Evolutionary conservation across 2,888 invertebrate genomes (phyloP).

Genomic region (Agrotis ipsilon): DNA sequence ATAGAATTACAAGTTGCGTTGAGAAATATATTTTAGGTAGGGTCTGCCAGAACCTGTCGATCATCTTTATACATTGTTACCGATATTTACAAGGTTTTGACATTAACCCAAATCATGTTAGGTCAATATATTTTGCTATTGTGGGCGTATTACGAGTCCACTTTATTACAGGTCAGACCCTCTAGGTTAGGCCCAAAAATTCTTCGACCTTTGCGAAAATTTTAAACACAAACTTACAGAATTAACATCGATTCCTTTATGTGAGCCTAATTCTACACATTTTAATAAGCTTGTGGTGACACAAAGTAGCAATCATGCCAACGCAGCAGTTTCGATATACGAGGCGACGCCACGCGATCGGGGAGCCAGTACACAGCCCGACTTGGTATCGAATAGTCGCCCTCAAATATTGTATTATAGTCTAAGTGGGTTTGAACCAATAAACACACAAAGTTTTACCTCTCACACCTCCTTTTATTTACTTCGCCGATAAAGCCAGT

Average conservation of each 20-base stretch:
- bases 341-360: too few species aligned
- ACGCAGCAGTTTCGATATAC: too few species aligned
- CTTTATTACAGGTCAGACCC: not conserved
- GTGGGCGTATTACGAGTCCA: not conserved
- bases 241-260: slow-evolving; percentile 12
- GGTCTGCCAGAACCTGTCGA: not conserved
- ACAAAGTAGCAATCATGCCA: too few species aligned
- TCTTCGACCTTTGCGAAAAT: not conserved
- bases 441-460: too few species aligned
- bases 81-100: slow-evolving; percentile 13
- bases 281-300: too few species aligned
- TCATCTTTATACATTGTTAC: not conserved
- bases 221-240: not conserved
- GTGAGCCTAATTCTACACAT: slow-evolving; percentile 1
- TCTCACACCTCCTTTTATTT: too few species aligned
- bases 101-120: slow-evolving; percentile 10
- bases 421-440: too few species aligned
- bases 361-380: too few species aligned
- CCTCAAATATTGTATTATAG: too few species aligned
- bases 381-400: too few species aligned
- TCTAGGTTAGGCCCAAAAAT: not conserved
- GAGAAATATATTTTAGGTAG: not conserved
- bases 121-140: not conserved
- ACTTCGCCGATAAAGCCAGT: too few species aligned
- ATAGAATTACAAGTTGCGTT: slow-evolving; percentile 10